Evolutionary conservation across 2,888 invertebrate genomes (phyloP), one percentile per base, ranked within the genome.

Genomic region (Andricus curvator): DNA sequence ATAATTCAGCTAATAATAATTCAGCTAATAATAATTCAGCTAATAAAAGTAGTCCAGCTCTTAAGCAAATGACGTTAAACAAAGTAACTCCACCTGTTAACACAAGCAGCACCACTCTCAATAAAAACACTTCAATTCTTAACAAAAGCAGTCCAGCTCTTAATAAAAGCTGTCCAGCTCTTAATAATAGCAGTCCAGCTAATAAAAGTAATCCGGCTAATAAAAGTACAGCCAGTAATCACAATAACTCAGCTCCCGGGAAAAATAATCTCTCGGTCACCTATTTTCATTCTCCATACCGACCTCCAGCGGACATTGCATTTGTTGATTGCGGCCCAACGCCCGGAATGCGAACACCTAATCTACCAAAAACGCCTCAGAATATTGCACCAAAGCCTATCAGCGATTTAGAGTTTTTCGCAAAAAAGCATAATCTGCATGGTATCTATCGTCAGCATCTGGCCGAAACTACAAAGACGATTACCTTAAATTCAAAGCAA

Each of bases 271-370:
- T 56, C 33, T 56, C 56, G 11, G 74, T 74, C n/a, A 56, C 29
- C 11, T 74, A 74, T 56, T 74, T 33, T n/a, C 20, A 74, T 33
- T 33, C 33, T 3, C 56, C 74, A 5, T 74, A 74, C 37, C 74
- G 81, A 77, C 81, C 83, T 11, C 82, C 84, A 8, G 79, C 81
- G 1, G 85, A 84, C 20, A 84, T 85, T 33, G 84, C 83, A 6
- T 91, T 91, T 65, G 90, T 91, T 1, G 91, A 91, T 83, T 91
- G 91, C 37, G 91, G 90, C 1, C 83, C 89, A 13, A 81, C 85
- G 6, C 84, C 84, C 8, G 83, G 48, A 6, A 29, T 51, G 4
- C 33, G 44, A 41, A 41, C 25, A 33, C 29, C 78, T 3, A 78
- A 37, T 60, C 33, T 2, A 15, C 11, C 62, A 0, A 62, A 62